Percentiles rank a stretch among this genome's conserved stretches.
phyloP scores from a whole-genome alignment of 2,888 invertebrate genomes.

The Pristionchus japonicus region DNA sequence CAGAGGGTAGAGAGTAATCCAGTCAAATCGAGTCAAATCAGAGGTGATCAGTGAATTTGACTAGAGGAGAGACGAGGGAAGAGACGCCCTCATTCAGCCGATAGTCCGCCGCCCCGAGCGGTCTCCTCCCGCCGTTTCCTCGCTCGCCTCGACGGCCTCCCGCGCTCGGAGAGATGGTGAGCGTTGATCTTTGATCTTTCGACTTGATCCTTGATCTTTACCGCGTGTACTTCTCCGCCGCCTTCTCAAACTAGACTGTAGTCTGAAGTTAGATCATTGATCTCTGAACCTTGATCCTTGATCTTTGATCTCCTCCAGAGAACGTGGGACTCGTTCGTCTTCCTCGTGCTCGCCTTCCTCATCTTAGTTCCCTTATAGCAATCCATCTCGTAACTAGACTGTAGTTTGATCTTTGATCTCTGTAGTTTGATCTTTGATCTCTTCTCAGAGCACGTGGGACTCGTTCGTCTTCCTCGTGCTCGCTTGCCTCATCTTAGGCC shows the following conservation, averaged over 20 bases:
- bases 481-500: not conserved
- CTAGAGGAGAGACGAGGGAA: not conserved
- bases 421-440: not conserved
- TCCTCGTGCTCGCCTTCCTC: not conserved
- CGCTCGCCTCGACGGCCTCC: too few relatives aligned
- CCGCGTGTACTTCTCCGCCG: not conserved
- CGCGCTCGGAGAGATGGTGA: not conserved
- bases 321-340: not conserved
- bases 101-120: not conserved
- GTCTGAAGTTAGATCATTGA: not conserved
- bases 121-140: too few relatives aligned
- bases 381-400: not conserved
- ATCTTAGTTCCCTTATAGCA: not conserved
- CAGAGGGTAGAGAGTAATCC: too few relatives aligned
- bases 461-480: not conserved
- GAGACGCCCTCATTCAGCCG: not conserved
- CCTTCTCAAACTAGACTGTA: too few relatives aligned
- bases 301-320: not conserved
- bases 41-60: not conserved
- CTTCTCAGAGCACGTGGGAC: not conserved
- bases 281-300: not conserved
- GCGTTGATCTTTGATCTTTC: constrained; percentile 16
- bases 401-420: not conserved
- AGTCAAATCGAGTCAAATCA: not conserved
- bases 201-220: not conserved